Evolutionary conservation across 2,113 vertebrate genomes (phyloP).

Genomic region (Heterochromis multidens): DNA sequence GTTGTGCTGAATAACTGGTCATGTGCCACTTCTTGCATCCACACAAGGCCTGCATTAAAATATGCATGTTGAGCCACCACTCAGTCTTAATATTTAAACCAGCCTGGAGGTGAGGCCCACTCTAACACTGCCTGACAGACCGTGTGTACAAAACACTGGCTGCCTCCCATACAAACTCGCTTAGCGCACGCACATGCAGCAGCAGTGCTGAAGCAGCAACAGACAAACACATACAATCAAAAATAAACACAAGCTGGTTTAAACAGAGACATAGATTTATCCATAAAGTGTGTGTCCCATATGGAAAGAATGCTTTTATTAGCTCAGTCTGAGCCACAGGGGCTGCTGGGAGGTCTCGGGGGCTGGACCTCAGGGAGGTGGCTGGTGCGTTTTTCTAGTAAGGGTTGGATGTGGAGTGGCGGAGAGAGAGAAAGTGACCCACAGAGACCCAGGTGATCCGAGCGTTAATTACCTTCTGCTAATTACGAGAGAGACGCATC

Average conservation of each 20-base stretch:
- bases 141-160: conserved; percentile 56
- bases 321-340: conserved; percentile 16
- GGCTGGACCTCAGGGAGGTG: conserved; percentile 3
- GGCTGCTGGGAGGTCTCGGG: neutral
- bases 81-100: conserved; percentile 76
- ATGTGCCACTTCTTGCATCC: conserved; percentile 31
- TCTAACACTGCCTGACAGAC: conserved; percentile 53
- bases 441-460: conserved; percentile 60
- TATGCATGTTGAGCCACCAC: conserved; percentile 67
- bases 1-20: neutral
- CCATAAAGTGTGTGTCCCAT: conserved; percentile 30
- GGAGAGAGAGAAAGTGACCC: conserved; percentile 48
- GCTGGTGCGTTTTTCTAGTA: conserved; percentile 11
- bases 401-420: neutral
- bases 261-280: conserved; percentile 41
- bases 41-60: conserved; percentile 62
- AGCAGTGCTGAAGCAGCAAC: neutral
- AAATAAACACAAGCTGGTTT: conserved; percentile 60
- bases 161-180: conserved; percentile 39
- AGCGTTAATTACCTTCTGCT: conserved; percentile 75
- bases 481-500: conserved; percentile 73
- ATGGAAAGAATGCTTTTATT: conserved; percentile 53
- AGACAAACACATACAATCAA: conserved; percentile 17
- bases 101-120: conserved; percentile 70
- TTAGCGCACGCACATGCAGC: neutral